These are phyloP conservation scores for Gadopsis bispinosus DNA, from an alignment of 2,797 vertebrate genomes.

Conservation along the genomic window DNA sequence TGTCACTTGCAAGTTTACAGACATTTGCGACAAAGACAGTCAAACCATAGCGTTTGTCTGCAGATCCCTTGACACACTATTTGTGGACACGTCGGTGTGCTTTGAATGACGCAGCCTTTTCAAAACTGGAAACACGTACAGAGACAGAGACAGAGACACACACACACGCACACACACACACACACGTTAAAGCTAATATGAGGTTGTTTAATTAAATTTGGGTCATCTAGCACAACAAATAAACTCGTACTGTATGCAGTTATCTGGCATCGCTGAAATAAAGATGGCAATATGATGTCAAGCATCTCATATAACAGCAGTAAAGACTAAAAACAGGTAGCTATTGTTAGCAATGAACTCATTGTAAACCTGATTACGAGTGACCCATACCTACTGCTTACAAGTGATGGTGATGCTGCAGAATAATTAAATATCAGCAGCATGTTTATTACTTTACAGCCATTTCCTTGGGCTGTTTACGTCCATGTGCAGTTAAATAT, in stretches of 20 bases:
- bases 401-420: constrained; percentile 10
- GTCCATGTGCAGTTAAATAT: neutral
- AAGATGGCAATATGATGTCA: neutral
- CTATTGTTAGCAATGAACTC: neutral
- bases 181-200: constrained; percentile 1
- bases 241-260: neutral
- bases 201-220: constrained; percentile 35
- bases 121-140: constrained; percentile 49
- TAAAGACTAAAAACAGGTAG: constrained; percentile 5
- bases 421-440: neutral
- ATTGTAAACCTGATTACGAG: rapidly evolving
- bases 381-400: neutral
- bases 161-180: constrained; percentile 18
- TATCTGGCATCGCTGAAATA: constrained; percentile 9
- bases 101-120: constrained; percentile 51
- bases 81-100: constrained; percentile 17
- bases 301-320: constrained; percentile 1
- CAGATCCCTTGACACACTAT: neutral
- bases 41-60: too few relatives aligned
- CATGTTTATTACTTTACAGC: neutral
- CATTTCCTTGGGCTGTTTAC: neutral
- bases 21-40: neutral
- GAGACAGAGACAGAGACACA: too few relatives aligned
- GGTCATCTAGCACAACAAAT: constrained; percentile 38
- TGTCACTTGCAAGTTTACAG: neutral